These are phyloP conservation scores for Zenarchopterus dispar DNA, from an alignment of 2,797 vertebrate genomes.

Conservation along the genomic window DNA sequence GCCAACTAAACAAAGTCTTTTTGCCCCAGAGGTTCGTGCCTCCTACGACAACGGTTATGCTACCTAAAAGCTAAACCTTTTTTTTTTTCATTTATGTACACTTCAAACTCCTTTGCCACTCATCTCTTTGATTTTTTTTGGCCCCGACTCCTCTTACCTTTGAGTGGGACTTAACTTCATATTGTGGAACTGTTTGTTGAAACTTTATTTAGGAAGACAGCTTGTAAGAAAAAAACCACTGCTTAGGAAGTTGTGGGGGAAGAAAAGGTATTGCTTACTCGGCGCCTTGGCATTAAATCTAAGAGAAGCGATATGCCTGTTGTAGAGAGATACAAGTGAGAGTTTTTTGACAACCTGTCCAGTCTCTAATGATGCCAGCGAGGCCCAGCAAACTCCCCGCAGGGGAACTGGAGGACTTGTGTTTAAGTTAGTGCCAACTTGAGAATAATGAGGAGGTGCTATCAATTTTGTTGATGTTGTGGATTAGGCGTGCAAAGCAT, in stretches of 20 bases:
- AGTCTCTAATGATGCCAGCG: slow-evolving; percentile 65
- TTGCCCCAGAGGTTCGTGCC: slow-evolving; percentile 41
- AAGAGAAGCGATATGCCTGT: slow-evolving; percentile 59
- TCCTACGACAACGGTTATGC: slow-evolving; percentile 30
- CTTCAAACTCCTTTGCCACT: slow-evolving; percentile 15
- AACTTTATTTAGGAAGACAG: slow-evolving; percentile 40
- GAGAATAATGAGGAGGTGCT: slow-evolving; percentile 73
- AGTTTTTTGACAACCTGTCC: slow-evolving; percentile 78
- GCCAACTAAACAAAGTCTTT: slow-evolving; percentile 44
- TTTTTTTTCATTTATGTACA: slow-evolving; percentile 32
- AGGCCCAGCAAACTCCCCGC: slow-evolving; percentile 59
- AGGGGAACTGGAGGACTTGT: slow-evolving; percentile 65
- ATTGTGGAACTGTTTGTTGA: slow-evolving; percentile 44
- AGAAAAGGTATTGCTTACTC: slow-evolving; percentile 65
- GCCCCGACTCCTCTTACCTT: slow-evolving; percentile 33
- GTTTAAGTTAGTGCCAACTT: slow-evolving; percentile 70
- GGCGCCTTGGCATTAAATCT: slow-evolving; percentile 69
- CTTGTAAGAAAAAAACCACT: slow-evolving; percentile 35
- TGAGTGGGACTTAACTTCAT: slow-evolving; percentile 31
- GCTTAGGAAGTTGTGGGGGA: slow-evolving; percentile 51
- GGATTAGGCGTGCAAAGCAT: slow-evolving; percentile 67
- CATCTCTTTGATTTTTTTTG: slow-evolving; percentile 39
- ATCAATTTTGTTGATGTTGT: slow-evolving; percentile 63
- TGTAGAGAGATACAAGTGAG: slow-evolving; percentile 59
- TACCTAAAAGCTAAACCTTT: slow-evolving; percentile 34